These are phyloP conservation scores for Nephrotoma guestfalica DNA, from an alignment of 2,888 invertebrate species.

Conservation along the genomic window DNA sequence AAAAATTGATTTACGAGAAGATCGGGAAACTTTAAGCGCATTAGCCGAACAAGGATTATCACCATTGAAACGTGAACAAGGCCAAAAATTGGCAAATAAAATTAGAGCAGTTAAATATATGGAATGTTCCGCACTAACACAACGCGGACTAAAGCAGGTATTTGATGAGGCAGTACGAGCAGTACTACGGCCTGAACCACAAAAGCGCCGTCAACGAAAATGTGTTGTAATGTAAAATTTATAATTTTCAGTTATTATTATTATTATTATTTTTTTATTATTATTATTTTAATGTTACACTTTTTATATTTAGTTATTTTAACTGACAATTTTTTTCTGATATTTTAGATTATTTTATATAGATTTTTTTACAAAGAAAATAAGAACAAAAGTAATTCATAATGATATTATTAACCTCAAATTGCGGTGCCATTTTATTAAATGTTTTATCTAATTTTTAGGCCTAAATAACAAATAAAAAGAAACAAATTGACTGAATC, in stretches of 20 bases:
- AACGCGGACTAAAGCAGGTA: conserved; percentile 94
- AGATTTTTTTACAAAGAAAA: background rate
- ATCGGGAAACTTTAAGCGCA: conserved; percentile 83
- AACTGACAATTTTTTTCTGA: background rate
- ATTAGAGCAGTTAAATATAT: conserved; percentile 97
- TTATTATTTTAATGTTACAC: background rate
- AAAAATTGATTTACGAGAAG: conserved; percentile 97
- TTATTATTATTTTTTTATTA: background rate
- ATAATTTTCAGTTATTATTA: background rate
- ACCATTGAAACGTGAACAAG: conserved; percentile 94
- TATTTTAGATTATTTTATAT: background rate
- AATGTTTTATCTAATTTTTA: background rate
- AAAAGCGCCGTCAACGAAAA: conserved; percentile 86
- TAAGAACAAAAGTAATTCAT: background rate
- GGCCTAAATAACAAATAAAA: background rate
- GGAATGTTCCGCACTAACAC: conserved; percentile 98
- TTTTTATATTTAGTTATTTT: background rate
- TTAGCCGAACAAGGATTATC: conserved; percentile 89
- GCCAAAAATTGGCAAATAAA: conserved; percentile 96
- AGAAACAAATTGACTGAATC: background rate
- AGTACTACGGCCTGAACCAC: conserved; percentile 92
- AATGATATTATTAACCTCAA: background rate
- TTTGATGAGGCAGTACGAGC: conserved; percentile 98
- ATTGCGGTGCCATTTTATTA: background rate
- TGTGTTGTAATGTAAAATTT: conserved; percentile 59